phyloP scores from a whole-genome alignment of 37 sponge, comb jelly and placozoan genomes.

The Dysidea cf. avara region DNA sequence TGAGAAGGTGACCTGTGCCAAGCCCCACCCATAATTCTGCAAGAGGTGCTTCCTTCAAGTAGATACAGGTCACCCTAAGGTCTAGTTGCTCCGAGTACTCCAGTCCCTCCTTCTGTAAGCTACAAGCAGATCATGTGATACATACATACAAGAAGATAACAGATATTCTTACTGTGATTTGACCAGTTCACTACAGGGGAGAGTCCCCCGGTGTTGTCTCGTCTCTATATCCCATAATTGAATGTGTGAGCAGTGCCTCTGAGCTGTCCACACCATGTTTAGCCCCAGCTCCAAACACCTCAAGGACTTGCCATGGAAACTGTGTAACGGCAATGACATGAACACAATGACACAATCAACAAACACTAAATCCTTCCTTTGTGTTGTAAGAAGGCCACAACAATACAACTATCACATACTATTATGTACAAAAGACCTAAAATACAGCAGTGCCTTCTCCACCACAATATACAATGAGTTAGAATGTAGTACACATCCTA shows the following conservation, averaged over 20 bases:
- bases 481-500: too few relatives aligned
- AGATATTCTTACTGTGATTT: constrained; percentile 27
- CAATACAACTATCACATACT: too few relatives aligned
- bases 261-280: constrained; percentile 55
- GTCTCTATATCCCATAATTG: constrained; percentile 74
- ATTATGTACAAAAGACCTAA: too few relatives aligned
- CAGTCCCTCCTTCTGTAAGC: too few relatives aligned
- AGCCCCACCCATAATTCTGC: constrained; percentile 71
- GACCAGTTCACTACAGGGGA: constrained; percentile 43
- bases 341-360: too few relatives aligned
- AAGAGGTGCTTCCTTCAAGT: constrained; percentile 41
- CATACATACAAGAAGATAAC: too few relatives aligned
- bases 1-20: constrained; percentile 61
- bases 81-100: not conserved
- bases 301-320: constrained; percentile 2
- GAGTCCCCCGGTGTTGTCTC: constrained; percentile 18
- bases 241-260: constrained; percentile 31
- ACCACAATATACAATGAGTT: too few relatives aligned
- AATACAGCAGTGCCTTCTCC: too few relatives aligned
- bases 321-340: too few relatives aligned
- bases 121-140: too few relatives aligned
- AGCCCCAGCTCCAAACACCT: constrained; percentile 42
- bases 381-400: too few relatives aligned
- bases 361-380: too few relatives aligned
- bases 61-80: constrained; percentile 43